These are phyloP conservation scores for Brienomyrus brachyistius DNA, from an alignment of 2,113 vertebrate species.

Conservation along the genomic window DNA sequence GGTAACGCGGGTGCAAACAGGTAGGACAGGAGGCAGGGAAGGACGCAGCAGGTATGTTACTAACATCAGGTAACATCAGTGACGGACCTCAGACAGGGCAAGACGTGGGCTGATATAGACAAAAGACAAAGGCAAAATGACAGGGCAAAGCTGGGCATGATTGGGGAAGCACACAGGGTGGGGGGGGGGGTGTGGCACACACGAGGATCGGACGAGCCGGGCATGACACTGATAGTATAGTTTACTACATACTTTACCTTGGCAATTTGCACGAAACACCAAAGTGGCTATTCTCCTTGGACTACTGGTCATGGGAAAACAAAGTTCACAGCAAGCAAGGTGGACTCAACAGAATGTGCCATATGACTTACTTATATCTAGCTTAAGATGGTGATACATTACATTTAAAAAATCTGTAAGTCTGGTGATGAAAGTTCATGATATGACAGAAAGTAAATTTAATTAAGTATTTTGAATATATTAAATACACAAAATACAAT, in stretches of 20 bases:
- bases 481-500: background rate
- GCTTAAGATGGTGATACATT: background rate
- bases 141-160: too few species aligned
- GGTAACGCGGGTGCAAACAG: too few species aligned
- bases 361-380: background rate
- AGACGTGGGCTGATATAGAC: too few species aligned
- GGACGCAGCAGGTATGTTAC: too few species aligned
- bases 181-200: too few species aligned
- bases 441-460: background rate
- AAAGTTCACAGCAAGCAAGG: background rate
- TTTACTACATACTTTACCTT: background rate
- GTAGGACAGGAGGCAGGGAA: too few species aligned
- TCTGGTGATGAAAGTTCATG: background rate
- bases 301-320: background rate
- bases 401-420: background rate
- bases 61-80: too few species aligned
- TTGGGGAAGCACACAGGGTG: too few species aligned
- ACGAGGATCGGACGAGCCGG: too few species aligned
- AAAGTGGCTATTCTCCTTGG: background rate
- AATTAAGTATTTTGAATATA: background rate
- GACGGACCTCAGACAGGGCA: too few species aligned
- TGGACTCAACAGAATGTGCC: background rate
- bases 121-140: too few species aligned
- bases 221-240: background rate
- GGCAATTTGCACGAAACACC: background rate